Percentiles rank a stretch among this genome's conserved stretches.
Evolutionary conservation across 2,113 vertebrate genomes (phyloP).

Genomic region (Hemiprocne comata): DNA sequence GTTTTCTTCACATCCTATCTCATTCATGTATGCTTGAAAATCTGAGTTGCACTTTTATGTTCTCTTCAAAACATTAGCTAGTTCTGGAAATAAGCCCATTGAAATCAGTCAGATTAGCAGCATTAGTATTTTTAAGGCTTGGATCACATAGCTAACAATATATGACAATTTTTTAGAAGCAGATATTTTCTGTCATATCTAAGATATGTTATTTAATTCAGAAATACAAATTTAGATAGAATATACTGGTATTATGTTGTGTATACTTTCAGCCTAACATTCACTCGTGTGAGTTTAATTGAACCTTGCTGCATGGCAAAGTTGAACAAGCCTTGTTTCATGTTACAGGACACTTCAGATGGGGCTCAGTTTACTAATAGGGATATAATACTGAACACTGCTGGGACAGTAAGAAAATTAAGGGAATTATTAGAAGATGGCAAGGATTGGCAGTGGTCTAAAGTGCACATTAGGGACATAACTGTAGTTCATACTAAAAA

Average conservation of each 20-base stretch:
- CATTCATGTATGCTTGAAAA: not conserved
- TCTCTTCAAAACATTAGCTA: not conserved
- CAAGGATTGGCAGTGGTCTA: not conserved
- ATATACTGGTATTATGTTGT: not conserved
- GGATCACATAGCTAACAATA: not conserved
- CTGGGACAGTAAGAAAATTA: not conserved
- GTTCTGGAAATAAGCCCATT: not conserved
- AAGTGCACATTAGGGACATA: not conserved
- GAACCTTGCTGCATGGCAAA: not conserved
- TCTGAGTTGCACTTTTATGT: not conserved
- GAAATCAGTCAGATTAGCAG: not conserved
- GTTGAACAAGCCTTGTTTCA: not conserved
- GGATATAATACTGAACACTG: not conserved
- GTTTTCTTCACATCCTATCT: not conserved
- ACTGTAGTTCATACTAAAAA: not conserved
- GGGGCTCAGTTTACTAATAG: not conserved
- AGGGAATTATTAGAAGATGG: not conserved
- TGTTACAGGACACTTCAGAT: not conserved
- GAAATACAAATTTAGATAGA: not conserved
- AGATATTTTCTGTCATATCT: not conserved
- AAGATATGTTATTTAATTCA: not conserved
- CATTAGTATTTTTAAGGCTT: not conserved
- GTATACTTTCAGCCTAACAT: not conserved
- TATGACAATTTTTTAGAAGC: not conserved
- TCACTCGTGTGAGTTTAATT: not conserved